Evolutionary conservation across 2,888 invertebrate species (phyloP), one percentile per base, ranked within the genome.

Genomic region (Criorhina ranunculi): DNA sequence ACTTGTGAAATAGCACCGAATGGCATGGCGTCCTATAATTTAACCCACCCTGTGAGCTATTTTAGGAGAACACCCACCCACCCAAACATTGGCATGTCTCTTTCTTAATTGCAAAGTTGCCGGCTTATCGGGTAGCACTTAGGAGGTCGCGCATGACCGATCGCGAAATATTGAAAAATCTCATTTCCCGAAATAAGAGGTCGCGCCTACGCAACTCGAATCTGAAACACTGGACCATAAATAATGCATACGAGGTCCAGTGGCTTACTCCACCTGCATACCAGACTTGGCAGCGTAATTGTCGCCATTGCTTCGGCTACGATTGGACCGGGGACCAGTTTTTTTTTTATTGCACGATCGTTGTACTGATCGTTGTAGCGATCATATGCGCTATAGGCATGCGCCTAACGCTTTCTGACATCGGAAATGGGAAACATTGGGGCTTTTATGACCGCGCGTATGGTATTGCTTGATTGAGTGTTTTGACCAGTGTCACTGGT

Each of bases 401-500:
- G 60, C 60, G 42, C 72, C 46, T 29, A 66, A 60, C 46, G 59
- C 55, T 77, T 31, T 60, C 31, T 72, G 60, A 51, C 67, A 67
- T 83, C 78, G 83, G 83, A 78, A 83, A 83, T 78, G 78, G 69
- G 24, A 62, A 67, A 64, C 44, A 72, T 62, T 55, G 51, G 44
- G 66, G 11, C 66, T 60, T 57, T 51, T 60, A 66, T 67, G 40
- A 40, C 24, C 29, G 19, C 55, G 57, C 46, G 53, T 49, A 62
- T 42, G 40, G 46, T 17, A 42, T 62, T 53, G 62, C 40, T 40
- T 73, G 83, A 83, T 78, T 73, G 83, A 83, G 83, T 78, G 73
- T 78, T 83, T 78, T 78, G 83, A 78, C 78, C 73, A 78, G 83
- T 83, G 83, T 78, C 83, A 78, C 73, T 79, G 67, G 78, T 78